Evolutionary conservation across 2,797 vertebrate genomes (phyloP).

Genomic region (Liparis tanakae): DNA sequence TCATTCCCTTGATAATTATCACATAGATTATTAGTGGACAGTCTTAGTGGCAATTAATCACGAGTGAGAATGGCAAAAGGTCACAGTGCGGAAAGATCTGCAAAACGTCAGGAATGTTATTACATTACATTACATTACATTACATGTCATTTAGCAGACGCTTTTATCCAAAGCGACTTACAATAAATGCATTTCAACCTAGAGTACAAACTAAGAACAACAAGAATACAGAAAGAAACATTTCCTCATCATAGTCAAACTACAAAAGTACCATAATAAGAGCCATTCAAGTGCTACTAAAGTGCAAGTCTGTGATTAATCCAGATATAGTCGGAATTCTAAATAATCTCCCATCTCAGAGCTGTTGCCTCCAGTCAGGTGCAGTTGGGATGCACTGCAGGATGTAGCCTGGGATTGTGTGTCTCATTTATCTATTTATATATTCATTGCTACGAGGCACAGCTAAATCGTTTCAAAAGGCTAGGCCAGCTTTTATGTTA

Average conservation of each 20-base stretch:
- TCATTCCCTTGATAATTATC: constrained; percentile 61
- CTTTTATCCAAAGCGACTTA: too few relatives aligned
- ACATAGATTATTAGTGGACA: constrained; percentile 57
- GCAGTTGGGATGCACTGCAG: constrained; percentile 44
- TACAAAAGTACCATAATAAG: too few relatives aligned
- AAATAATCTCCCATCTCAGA: constrained; percentile 60
- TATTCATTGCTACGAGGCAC: constrained; percentile 77
- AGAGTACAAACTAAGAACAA: too few relatives aligned
- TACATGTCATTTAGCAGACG: too few relatives aligned
- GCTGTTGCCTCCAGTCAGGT: constrained; percentile 38
- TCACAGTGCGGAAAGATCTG: constrained; percentile 41
- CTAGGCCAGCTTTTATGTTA: constrained; percentile 72
- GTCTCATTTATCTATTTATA: constrained; percentile 78
- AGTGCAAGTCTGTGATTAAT: too few relatives aligned
- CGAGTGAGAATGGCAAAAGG: constrained; percentile 53
- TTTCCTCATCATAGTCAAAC: too few relatives aligned
- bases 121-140: too few relatives aligned
- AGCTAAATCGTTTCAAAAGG: constrained; percentile 73
- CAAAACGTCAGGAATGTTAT: constrained; percentile 44
- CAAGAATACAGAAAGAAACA: too few relatives aligned
- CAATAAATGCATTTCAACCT: too few relatives aligned
- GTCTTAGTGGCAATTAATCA: constrained; percentile 63
- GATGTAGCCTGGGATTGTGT: constrained; percentile 54
- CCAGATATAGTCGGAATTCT: too few relatives aligned
- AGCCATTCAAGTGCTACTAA: too few relatives aligned